A percentile compares a stretch with the other conserved stretches of the same genome.
phyloP scores from a whole-genome alignment of 1,140 invertebrate species.

The Halesus radiatus region DNA sequence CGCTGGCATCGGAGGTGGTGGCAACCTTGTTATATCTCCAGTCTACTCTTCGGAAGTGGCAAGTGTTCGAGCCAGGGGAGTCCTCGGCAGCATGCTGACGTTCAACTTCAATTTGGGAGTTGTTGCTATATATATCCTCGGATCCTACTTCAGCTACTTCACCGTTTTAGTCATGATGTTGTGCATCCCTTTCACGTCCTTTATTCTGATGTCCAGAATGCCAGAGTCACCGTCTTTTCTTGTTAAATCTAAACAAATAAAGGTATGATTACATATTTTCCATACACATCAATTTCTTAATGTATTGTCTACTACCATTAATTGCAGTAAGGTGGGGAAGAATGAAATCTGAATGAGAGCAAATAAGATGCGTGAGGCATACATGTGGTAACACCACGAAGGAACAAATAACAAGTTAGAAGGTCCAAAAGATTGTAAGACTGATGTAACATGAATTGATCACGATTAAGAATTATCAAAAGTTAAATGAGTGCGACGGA shows the following conservation, averaged over 20 bases:
- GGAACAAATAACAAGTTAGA: too few relatives aligned
- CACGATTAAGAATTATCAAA: too few relatives aligned
- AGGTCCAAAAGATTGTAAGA: too few relatives aligned
- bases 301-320: too few relatives aligned
- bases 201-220: conserved; percentile 59
- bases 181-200: conserved; percentile 64
- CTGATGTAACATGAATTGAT: too few relatives aligned
- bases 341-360: too few relatives aligned
- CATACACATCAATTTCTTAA: too few relatives aligned
- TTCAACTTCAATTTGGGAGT: conserved; percentile 74
- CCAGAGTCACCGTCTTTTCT: conserved; percentile 73
- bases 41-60: conserved; percentile 75
- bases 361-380: too few relatives aligned
- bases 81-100: conserved; percentile 68
- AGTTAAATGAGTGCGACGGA: too few relatives aligned
- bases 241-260: conserved; percentile 24
- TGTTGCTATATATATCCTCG: conserved; percentile 71
- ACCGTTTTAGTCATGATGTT: background rate
- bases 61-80: conserved; percentile 70
- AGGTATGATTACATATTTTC: background rate
- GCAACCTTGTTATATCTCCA: conserved; percentile 68
- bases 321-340: too few relatives aligned
- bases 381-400: too few relatives aligned
- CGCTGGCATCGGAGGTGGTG: conserved; percentile 68
- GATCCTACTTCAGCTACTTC: conserved; percentile 68